phyloP scores from a whole-genome alignment of 2,888 invertebrate genomes.

The Agrotis ipsilon region DNA sequence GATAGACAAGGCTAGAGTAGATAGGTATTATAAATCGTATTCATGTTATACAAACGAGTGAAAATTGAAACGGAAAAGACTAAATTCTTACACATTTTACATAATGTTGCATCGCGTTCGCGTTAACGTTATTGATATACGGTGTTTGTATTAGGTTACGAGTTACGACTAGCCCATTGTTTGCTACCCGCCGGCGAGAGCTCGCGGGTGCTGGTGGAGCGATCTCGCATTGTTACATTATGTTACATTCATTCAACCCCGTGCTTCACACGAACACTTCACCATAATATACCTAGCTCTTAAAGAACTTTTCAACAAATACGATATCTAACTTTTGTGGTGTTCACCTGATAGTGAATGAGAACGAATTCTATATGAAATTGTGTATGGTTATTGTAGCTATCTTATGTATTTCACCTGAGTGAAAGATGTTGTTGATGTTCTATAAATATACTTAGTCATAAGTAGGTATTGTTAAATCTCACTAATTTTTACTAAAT shows the following conservation, averaged over 20 bases:
- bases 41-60: constrained; percentile 87
- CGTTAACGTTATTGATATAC: constrained; percentile 87
- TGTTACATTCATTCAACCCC: constrained; percentile 70
- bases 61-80: constrained; percentile 90
- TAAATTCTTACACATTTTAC: constrained; percentile 89
- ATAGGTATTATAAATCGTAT: constrained; percentile 87
- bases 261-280: constrained; percentile 71
- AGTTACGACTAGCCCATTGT: constrained; percentile 74
- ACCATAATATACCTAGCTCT: constrained; percentile 73
- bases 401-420: constrained; percentile 86
- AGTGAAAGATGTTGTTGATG: constrained; percentile 90
- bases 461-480: constrained; percentile 90
- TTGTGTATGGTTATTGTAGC: constrained; percentile 82
- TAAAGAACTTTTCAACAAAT: constrained; percentile 68
- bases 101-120: constrained; percentile 88
- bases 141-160: constrained; percentile 82
- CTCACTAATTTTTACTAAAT: constrained; percentile 91
- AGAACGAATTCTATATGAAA: constrained; percentile 82
- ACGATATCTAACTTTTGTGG: constrained; percentile 75
- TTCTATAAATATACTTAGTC: constrained; percentile 86
- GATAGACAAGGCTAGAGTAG: constrained; percentile 90
- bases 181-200: constrained; percentile 55
- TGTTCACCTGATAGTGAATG: constrained; percentile 81
- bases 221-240: constrained; percentile 70
- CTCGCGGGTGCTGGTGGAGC: constrained; percentile 51